Evolutionary conservation across 2,113 vertebrate species (phyloP).

Genomic region (Xenotilapia leptura): DNA sequence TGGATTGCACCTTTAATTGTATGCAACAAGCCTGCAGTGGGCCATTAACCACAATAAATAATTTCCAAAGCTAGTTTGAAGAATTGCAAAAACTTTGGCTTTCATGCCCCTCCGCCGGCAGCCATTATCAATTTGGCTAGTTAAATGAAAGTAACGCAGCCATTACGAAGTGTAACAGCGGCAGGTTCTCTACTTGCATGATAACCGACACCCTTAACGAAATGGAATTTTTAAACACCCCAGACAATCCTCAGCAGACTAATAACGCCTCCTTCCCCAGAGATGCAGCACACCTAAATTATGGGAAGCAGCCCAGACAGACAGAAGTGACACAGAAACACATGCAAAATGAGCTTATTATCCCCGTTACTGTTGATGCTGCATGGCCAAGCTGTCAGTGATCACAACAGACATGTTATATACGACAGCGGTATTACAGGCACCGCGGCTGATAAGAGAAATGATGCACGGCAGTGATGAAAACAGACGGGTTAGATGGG

Average conservation of each 20-base stretch:
- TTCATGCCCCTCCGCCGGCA: not conserved
- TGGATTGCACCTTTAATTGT: conserved; percentile 55
- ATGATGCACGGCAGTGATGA: conserved; percentile 43
- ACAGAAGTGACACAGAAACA: conserved; percentile 35
- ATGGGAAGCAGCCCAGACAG: conserved; percentile 47
- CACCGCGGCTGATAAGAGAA: conserved; percentile 26
- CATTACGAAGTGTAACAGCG: conserved; percentile 28
- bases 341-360: conserved; percentile 62
- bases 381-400: conserved; percentile 44
- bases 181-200: not conserved
- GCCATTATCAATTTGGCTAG: conserved; percentile 14
- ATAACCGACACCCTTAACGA: conserved; percentile 33
- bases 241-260: conserved; percentile 41
- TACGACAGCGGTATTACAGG: conserved; percentile 21
- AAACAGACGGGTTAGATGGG: conserved; percentile 48
- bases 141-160: conserved; percentile 39
- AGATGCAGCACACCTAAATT: conserved; percentile 44
- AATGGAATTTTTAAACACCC: conserved; percentile 62
- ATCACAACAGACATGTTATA: conserved; percentile 61
- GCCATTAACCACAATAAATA: conserved; percentile 60
- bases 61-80: conserved; percentile 44
- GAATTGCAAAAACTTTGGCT: conserved; percentile 44
- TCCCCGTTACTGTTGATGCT: conserved; percentile 39
- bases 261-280: conserved; percentile 35
- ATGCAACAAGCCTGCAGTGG: conserved; percentile 50